Base-by-base conservation (phyloP, 2,888 invertebrate species). In the Drosophila gaucha region DNA sequence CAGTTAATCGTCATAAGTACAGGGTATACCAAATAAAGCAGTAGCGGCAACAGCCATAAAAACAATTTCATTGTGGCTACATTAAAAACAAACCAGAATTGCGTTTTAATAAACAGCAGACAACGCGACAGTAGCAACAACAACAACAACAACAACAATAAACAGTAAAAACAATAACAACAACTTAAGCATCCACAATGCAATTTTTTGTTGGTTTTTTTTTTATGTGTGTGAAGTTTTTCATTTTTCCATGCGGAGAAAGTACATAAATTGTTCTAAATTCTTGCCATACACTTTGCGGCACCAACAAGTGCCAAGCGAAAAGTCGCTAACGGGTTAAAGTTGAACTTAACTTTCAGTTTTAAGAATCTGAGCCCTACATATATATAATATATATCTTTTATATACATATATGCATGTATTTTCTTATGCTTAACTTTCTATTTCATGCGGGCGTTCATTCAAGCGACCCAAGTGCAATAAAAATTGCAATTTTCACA, bases 371-470 rank as follows among this genome's bases (percentile, higher is more conserved):
- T 22, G 6, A 47, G 30, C 22, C 22, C 46, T 31, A 10, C 22
- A 31, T 22, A 22, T 22, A 6, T 30, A 2, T 1, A 4, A 16
- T 0, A 41, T 2, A 30, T n/a, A n/a, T n/a, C 3, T 24, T 24
- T 10, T 9, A 20, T 20, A 10, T 20, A 8, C 8, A 14, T 14
- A n/a, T 66, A 16, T 8, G 6, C 28, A 24, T 30, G 24, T 28
- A 18, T 18, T 38, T 22, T 31, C 36, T 33, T 54, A 12, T 39
- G 44, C 12, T 46, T 12, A 58, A 70, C 82, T 83, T 83, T 83
- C 82, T 83, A 88, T 83, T 78, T 80, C 70, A 82, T 67, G 88
- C 76, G 87, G 88, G 80, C 57, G 75, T 67, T 65, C 58, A 70
- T 57, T 62, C 50, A 55, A 69, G 60, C 63, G 28, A 43, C 43